Evolutionary conservation across 92 coral and sea anemone species (phyloP), one percentile per base, ranked within the genome.

Genomic region (Umimayanthus chanpuru): DNA sequence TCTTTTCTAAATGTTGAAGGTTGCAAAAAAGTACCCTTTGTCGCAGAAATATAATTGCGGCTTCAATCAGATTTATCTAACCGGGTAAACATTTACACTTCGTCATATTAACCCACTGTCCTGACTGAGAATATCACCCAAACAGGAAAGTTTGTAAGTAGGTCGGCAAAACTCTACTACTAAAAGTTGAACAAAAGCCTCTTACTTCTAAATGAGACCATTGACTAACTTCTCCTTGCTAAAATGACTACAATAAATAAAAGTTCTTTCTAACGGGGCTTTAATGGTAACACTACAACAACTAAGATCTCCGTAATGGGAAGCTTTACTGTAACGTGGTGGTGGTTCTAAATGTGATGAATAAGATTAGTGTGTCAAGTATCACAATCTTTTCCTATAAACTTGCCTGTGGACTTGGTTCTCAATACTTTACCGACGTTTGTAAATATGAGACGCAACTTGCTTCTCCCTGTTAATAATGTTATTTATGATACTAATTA

Each of bases 391-490:
- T 32, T 76, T 16, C n/a, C 14, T 76, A 9, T 76, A 25, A 76
- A 11, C 43, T 11, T 43, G 25, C 26, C 28, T 16, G 50, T 76
- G 7, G 4, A n/a, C 10, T 10, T 74, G 2, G 14, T 26, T 80
- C 43, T 28, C 16, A 55, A 29, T 32, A 49, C 10, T 29, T 38
- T 56, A 81, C 85, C 4, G 71, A 81, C 25, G 64, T 14, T 50
- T 43, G 2, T 9, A 14, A 71, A 14, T 9, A 65, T 7, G 36
- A 9, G 40, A 83, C 79, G 5, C 29, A 50, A 44, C 65, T 7
- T 83, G 66, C 18, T 78, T 11, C n/a, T 82, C 55, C 58, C 16
- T 25, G 25, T 67, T 82, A 82, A 67, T 68, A 70, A 44, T 50
- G 36, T 15, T 83, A 47, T 70, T 43, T 16, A 82, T n/a, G 64